Conservation (phyloP, 2,113 vertebrate species). For the Gobio gobio region DNA sequence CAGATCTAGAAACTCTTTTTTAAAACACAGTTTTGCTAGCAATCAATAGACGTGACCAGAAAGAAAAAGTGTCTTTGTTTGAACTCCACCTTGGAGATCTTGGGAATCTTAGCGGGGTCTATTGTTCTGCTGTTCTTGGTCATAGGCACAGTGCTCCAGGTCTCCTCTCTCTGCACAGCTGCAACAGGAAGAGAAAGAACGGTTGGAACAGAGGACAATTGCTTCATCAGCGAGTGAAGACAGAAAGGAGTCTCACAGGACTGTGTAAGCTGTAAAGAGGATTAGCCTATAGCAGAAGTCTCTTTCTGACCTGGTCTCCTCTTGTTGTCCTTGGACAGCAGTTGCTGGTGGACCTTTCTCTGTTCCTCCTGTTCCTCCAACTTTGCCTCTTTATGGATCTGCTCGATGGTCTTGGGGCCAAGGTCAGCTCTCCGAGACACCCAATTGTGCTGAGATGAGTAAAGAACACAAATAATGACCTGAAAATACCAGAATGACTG, state of each 20-base stretch:
- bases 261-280: constrained; percentile 70
- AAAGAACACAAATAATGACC: background rate
- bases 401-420: constrained; percentile 96
- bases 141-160: constrained; percentile 97
- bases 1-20: too few species aligned
- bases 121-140: constrained; percentile 96
- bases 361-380: constrained; percentile 98
- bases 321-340: constrained; percentile 93
- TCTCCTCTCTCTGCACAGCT: constrained; percentile 85
- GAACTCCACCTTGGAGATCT: constrained; percentile 92
- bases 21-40: background rate
- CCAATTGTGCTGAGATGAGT: constrained; percentile 88
- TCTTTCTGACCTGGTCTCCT: constrained; percentile 88
- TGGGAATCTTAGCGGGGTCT: constrained; percentile 96
- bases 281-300: constrained; percentile 54
- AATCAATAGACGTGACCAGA: background rate
- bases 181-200: constrained; percentile 19
- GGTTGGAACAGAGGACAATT: background rate
- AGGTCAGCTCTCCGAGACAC: constrained; percentile 93
- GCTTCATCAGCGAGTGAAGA: constrained; percentile 21
- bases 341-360: constrained; percentile 92
- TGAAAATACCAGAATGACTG: background rate
- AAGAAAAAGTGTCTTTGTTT: background rate
- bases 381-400: constrained; percentile 98
- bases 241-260: background rate